A percentile compares a stretch with the other conserved stretches of the same genome.
phyloP scores from a whole-genome alignment of 1,140 invertebrate species.

The Listronotus oregonensis region DNA sequence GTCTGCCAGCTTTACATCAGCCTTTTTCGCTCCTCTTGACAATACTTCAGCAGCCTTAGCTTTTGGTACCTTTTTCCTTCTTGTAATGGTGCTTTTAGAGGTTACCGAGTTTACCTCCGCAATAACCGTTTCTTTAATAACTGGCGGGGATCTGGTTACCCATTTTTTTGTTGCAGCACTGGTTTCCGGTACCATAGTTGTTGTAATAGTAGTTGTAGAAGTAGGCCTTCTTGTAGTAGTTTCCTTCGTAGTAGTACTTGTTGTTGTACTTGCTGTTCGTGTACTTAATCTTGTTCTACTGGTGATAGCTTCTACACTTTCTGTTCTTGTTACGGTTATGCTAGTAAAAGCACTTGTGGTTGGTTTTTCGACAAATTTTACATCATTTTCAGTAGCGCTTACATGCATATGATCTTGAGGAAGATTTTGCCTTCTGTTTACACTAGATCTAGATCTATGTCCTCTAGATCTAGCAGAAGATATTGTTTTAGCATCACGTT shows the following conservation, averaged over 20 bases:
- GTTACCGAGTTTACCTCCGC: constrained; percentile 49
- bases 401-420: constrained; percentile 25
- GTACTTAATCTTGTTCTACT: constrained; percentile 10
- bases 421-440: constrained; percentile 9
- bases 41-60: constrained; percentile 16
- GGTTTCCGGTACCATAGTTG: constrained; percentile 7
- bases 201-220: constrained; percentile 21
- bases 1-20: constrained; percentile 32
- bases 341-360: constrained; percentile 18
- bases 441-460: constrained; percentile 10
- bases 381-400: constrained; percentile 41
- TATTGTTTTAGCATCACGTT: constrained; percentile 45
- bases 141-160: constrained; percentile 25
- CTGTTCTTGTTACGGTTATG: constrained; percentile 16
- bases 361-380: constrained; percentile 36
- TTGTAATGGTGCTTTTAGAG: constrained; percentile 45
- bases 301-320: constrained; percentile 26
- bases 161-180: constrained; percentile 4
- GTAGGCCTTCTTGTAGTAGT: constrained; percentile 17
- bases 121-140: constrained; percentile 48
- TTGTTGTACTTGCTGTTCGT: constrained; percentile 9
- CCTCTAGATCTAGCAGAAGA: constrained; percentile 22
- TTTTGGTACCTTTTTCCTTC: constrained; percentile 40
- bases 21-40: constrained; percentile 38
- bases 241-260: constrained; percentile 19